These are phyloP conservation scores for Sphaerophoria taeniata DNA, from an alignment of 2,888 invertebrate genomes.

Conservation along the genomic window DNA sequence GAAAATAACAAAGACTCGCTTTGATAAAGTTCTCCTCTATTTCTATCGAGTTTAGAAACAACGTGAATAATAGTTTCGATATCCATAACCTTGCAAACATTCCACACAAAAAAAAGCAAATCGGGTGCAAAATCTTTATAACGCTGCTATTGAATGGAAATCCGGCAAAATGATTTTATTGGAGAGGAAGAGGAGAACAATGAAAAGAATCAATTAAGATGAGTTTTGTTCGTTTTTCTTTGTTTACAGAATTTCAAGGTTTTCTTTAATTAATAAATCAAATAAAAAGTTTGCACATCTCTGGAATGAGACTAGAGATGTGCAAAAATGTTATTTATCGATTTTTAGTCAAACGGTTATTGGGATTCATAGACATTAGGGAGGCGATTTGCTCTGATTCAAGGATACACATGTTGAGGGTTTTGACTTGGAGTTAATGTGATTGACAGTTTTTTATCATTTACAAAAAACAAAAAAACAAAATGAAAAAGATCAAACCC, in stretches of 20 bases:
- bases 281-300: conserved; percentile 35
- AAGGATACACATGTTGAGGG: no score
- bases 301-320: conserved; percentile 10
- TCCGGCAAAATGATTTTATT: conserved; percentile 68
- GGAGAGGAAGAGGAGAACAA: conserved; percentile 32
- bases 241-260: conserved; percentile 54
- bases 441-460: no score
- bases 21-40: conserved; percentile 22
- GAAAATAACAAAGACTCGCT: neutral
- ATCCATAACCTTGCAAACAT: conserved; percentile 59
- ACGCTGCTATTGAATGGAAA: conserved; percentile 39
- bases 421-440: no score
- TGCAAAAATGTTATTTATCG: neutral
- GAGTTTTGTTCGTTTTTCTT: conserved; percentile 55
- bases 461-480: no score
- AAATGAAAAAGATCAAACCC: no score
- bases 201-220: conserved; percentile 44
- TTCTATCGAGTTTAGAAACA: conserved; percentile 12
- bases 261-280: conserved; percentile 24
- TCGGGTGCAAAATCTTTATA: conserved; percentile 30
- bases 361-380: conserved; percentile 14
- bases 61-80: conserved; percentile 51
- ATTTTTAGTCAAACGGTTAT: conserved; percentile 11
- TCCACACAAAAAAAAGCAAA: conserved; percentile 11
- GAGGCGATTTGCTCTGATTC: no score